Conservation (phyloP, 1,140 invertebrate species). For the Pachypsylla venusta region DNA sequence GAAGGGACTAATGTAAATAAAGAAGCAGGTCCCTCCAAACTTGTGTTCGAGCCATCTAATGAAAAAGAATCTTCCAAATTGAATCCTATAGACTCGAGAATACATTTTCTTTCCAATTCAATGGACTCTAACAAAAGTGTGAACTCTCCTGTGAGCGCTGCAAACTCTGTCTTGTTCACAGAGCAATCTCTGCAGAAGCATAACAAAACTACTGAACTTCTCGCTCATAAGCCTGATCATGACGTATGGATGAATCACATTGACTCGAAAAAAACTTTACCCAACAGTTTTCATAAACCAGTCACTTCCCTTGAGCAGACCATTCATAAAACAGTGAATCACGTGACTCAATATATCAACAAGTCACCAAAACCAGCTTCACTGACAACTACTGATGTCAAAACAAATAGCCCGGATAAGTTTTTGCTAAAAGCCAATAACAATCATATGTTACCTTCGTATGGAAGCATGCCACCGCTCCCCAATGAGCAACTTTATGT, state of each 20-base stretch:
- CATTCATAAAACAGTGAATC: neutral
- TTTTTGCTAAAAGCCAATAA: neutral
- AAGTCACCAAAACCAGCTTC: neutral
- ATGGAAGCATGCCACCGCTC: neutral
- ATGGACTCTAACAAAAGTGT: neutral
- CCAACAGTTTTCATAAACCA: neutral
- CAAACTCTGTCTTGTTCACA: neutral
- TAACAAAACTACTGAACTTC: conserved; percentile 1
- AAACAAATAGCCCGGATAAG: neutral
- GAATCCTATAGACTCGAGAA: neutral
- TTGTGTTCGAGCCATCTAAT: neutral
- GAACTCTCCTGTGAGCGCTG: neutral
- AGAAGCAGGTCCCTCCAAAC: neutral
- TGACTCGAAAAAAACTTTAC: too few species aligned
- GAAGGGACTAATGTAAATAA: neutral
- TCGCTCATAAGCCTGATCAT: neutral
- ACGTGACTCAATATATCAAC: neutral
- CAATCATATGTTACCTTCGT: neutral
- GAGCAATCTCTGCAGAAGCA: neutral
- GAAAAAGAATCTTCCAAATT: too few species aligned
- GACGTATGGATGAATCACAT: neutral
- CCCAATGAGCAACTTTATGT: neutral
- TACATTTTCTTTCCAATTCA: neutral
- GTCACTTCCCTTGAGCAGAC: neutral
- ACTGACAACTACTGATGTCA: neutral